phyloP scores from a whole-genome alignment of 2,113 vertebrate species.

The Oxyruncus cristatus region DNA sequence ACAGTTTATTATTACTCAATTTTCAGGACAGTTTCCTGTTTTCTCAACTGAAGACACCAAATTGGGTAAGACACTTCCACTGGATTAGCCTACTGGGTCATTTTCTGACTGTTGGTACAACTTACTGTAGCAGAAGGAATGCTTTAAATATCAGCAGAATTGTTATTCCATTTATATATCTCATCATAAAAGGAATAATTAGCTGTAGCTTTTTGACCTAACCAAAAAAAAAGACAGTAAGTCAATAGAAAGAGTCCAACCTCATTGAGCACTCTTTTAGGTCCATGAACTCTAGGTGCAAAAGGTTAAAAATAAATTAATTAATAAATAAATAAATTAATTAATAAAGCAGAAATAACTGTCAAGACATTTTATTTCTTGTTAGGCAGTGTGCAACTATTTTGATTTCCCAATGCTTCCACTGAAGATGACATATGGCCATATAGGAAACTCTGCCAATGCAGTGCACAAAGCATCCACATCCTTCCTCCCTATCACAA shows the following conservation, averaged over 20 bases:
- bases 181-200: background rate
- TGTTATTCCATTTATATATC: background rate
- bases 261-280: background rate
- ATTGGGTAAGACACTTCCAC: background rate
- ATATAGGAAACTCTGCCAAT: background rate
- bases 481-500: background rate
- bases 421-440: background rate
- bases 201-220: background rate
- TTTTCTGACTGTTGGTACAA: background rate
- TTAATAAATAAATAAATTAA: background rate
- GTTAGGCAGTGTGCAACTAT: background rate
- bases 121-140: background rate
- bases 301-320: background rate
- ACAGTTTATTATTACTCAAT: background rate
- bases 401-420: background rate
- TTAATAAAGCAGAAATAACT: background rate
- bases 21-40: background rate
- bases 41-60: background rate
- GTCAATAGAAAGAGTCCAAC: background rate
- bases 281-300: background rate
- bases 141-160: background rate
- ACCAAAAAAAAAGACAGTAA: background rate
- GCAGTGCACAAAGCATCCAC: background rate
- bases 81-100: background rate
- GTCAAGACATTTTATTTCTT: background rate